phyloP scores from a whole-genome alignment of 1,140 invertebrate genomes.

The Amyelois transitella region DNA sequence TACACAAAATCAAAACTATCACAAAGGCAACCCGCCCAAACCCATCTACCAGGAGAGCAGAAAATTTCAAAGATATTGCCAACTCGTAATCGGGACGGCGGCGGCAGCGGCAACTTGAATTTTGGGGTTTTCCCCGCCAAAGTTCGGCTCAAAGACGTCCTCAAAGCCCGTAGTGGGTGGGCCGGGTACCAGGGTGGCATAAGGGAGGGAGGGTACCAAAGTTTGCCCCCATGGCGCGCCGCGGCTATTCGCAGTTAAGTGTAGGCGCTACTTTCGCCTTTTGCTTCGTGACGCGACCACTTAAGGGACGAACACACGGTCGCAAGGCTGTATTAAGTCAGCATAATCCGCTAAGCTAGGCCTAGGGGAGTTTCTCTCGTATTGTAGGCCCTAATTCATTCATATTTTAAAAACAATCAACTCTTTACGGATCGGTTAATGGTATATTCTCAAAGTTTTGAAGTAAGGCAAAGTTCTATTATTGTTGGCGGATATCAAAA shows the following conservation, averaged over 20 bases:
- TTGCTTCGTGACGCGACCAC: slow-evolving; percentile 65
- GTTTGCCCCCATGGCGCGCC: slow-evolving; percentile 51
- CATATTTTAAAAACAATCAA: too few species aligned
- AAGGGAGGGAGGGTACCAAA: slow-evolving; percentile 55
- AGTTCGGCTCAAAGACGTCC: slow-evolving; percentile 69
- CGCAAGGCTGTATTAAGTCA: slow-evolving; percentile 46
- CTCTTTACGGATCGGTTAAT: too few species aligned
- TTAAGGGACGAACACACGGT: slow-evolving; percentile 62
- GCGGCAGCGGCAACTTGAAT: slow-evolving; percentile 45
- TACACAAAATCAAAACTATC: too few species aligned
- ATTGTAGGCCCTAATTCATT: slow-evolving; percentile 9
- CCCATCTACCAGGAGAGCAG: slow-evolving; percentile 40
- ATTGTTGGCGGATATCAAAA: too few species aligned
- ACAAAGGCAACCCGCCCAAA: too few species aligned
- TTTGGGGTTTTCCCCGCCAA: slow-evolving; percentile 67
- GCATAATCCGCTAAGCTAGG: slow-evolving; percentile 38
- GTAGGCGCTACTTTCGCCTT: slow-evolving; percentile 67
- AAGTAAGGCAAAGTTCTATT: too few species aligned
- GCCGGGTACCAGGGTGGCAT: slow-evolving; percentile 57
- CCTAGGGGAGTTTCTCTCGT: slow-evolving; percentile 1
- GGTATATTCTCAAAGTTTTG: too few species aligned
- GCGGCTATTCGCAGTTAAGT: slow-evolving; percentile 41
- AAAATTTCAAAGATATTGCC: slow-evolving; percentile 67
- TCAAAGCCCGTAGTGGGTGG: slow-evolving; percentile 59
- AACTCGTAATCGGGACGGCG: slow-evolving; percentile 58